phyloP scores from a whole-genome alignment of 2,888 invertebrate genomes.

The Stenchaetothrips biformis region DNA sequence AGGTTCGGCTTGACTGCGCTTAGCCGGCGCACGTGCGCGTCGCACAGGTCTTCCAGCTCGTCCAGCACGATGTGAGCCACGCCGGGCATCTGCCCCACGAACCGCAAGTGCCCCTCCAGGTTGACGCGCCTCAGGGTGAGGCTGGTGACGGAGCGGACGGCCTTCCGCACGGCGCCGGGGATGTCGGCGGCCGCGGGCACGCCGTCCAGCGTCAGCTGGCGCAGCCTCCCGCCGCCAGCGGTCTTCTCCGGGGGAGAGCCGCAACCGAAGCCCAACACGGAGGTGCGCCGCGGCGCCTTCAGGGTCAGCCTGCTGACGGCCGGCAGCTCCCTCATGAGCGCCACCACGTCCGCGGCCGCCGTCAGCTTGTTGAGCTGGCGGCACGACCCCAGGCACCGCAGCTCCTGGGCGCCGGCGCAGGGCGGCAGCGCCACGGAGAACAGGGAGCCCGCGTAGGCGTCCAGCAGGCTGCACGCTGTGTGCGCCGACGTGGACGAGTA shows the following conservation, averaged over 20 bases:
- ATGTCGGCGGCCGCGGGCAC: background rate
- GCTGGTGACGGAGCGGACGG: background rate
- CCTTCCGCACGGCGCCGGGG: background rate
- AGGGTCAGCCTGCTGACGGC: background rate
- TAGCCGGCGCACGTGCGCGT: background rate
- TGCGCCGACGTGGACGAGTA: background rate
- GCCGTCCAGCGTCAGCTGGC: background rate
- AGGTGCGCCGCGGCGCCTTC: background rate
- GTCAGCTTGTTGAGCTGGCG: background rate
- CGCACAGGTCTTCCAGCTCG: background rate
- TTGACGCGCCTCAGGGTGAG: background rate
- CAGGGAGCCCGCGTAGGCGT: background rate
- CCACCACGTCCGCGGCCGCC: background rate
- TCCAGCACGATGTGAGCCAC: background rate
- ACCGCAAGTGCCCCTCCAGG: background rate
- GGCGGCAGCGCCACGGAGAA: background rate
- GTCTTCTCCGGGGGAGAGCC: background rate
- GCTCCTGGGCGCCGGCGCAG: background rate
- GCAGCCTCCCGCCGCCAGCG: background rate
- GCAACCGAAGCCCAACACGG: no score
- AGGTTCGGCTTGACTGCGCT: no score
- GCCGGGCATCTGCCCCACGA: background rate
- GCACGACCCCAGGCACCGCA: background rate
- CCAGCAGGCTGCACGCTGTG: background rate
- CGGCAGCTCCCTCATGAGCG: background rate